Conservation (phyloP, 2,888 invertebrate genomes). For the Tinea semifulvella region DNA sequence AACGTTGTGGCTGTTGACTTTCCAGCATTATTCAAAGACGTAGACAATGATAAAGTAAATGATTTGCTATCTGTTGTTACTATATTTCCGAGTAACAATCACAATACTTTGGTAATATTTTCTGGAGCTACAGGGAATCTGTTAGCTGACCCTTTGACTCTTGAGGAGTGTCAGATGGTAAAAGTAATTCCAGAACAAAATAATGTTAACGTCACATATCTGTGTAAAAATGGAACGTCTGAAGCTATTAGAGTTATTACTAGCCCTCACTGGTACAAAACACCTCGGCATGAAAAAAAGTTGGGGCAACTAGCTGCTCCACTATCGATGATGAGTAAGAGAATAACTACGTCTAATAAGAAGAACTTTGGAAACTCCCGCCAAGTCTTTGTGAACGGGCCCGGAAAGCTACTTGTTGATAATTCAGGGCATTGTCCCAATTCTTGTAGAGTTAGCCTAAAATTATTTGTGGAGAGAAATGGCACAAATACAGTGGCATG, state of each 20-base stretch:
- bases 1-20: slow-evolving; percentile 71
- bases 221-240: slow-evolving; percentile 66
- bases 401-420: slow-evolving; percentile 72
- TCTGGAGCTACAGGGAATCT: slow-evolving; percentile 76
- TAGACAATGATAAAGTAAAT: slow-evolving; percentile 74
- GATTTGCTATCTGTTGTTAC: slow-evolving; percentile 73
- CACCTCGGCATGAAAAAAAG: slow-evolving; percentile 25
- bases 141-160: slow-evolving; percentile 68
- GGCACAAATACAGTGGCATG: slow-evolving; percentile 64
- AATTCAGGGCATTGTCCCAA: slow-evolving; percentile 78
- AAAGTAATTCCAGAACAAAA: slow-evolving; percentile 65
- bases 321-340: slow-evolving; percentile 44
- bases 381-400: slow-evolving; percentile 67
- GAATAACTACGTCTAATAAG: slow-evolving; percentile 63
- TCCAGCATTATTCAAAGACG: slow-evolving; percentile 75
- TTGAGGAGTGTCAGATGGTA: slow-evolving; percentile 67
- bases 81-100: slow-evolving; percentile 53
- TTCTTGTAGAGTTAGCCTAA: slow-evolving; percentile 70
- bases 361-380: slow-evolving; percentile 65
- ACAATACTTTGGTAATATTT: slow-evolving; percentile 72
- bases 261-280: slow-evolving; percentile 32
- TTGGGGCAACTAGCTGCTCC: slow-evolving; percentile 33
- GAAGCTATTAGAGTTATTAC: slow-evolving; percentile 59
- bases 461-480: slow-evolving; percentile 64
- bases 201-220: slow-evolving; percentile 56